phyloP scores from a whole-genome alignment of 2,113 vertebrate genomes.

The Cephalopterus ornatus region DNA sequence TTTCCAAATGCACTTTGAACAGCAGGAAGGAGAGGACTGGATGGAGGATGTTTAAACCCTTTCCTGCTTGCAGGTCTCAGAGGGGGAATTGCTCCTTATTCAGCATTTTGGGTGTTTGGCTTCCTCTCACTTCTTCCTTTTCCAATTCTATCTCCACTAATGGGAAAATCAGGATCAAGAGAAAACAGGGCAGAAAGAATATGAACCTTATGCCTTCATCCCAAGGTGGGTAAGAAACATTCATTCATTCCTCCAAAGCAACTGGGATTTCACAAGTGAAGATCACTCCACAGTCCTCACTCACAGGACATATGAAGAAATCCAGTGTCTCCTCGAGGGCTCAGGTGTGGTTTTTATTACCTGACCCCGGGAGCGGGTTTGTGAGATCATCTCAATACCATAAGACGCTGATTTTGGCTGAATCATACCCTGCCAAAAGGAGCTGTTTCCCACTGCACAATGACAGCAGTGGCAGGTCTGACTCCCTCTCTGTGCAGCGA shows the following conservation, averaged over 20 bases:
- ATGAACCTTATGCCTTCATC: neutral
- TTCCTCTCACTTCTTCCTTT: neutral
- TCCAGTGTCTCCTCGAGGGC: neutral
- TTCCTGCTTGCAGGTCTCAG: neutral
- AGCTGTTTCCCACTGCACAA: neutral
- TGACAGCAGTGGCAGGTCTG: fast-evolving
- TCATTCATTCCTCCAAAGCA: neutral
- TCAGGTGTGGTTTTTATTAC: neutral
- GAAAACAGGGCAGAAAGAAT: neutral
- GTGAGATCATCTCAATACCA: neutral
- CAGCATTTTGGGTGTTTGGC: neutral
- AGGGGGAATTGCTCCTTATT: neutral
- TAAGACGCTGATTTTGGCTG: neutral
- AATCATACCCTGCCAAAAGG: neutral
- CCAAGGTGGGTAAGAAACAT: neutral
- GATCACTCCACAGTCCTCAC: neutral
- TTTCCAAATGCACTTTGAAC: neutral
- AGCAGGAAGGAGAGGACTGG: neutral
- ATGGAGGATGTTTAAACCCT: neutral
- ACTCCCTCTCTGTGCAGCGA: neutral
- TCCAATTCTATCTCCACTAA: neutral
- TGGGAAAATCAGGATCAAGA: neutral
- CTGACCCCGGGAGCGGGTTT: neutral
- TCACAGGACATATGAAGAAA: neutral
- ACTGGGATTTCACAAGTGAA: neutral